Base-by-base conservation (phyloP, 2,113 vertebrate genomes). In the Eubucco bourcierii region DNA sequence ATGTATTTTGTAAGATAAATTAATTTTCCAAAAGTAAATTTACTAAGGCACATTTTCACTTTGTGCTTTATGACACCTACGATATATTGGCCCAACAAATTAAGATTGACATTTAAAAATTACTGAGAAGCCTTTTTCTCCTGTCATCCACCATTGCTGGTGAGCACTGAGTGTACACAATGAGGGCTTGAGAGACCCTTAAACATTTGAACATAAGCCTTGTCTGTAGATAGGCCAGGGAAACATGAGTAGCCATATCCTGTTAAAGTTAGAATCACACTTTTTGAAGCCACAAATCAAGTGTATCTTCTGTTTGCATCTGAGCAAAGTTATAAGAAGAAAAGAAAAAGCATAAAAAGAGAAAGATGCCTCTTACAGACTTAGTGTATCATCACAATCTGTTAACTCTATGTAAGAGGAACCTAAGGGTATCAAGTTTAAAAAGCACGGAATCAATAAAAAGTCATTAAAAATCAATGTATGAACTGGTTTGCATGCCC, bases 391-490 rank as follows among this genome's bases (percentile, higher is more conserved):
- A 64, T 71, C 87, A 80, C 87, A 95, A 77, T 55, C 83, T 74
- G 33, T 28, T 83, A 97, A 93, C 94, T 94, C 92, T 80, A 84
- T 79, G 80, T 94, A 94, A 94, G 75, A 96, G 94, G 50, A 94
- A 97, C 97, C 91, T 97, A 90, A 88, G 97, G 95, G 93, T 95
- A 88, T 87, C 95, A 82, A 95, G 92, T 96, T 97, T 97, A 95
- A 97, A 97, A 97, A 97, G 97, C 95, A 92, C 16, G 4, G 85
- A 97, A 97, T 98, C 97, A 97, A 98, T 98, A 97, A 95, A 89
- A 97, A 96, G 97, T 97, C 97, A 97, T 98, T 98, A 97, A 97
- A 97, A 98, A 98, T 97, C 97, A 97, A 96, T 93, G 96, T 96
- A 94, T 93, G 92, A 95, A 89, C 95, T 76, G 95, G 95, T 97